Evolutionary conservation across 2,797 vertebrate species (phyloP).

Genomic region (Arrhamphus sclerolepis): DNA sequence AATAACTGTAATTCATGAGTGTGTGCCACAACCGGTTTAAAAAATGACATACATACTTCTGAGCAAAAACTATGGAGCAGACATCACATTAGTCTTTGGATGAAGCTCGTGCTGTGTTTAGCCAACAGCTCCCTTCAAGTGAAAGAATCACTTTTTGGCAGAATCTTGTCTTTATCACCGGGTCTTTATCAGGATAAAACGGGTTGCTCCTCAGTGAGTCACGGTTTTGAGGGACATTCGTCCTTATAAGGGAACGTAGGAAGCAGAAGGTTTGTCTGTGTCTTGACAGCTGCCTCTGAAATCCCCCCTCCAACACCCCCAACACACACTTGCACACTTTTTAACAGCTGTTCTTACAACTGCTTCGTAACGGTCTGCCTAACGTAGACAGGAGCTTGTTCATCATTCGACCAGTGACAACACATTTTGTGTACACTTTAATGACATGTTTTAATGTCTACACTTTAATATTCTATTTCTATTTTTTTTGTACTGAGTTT

Average conservation of each 20-base stretch:
- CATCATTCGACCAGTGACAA: constrained; percentile 27
- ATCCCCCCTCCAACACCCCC: constrained; percentile 4
- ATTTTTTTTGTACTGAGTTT: too few species aligned
- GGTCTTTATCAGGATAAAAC: constrained; percentile 64
- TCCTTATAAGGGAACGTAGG: constrained; percentile 78
- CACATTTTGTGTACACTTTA: too few species aligned
- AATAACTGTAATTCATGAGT: too few species aligned
- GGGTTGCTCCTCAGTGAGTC: constrained; percentile 60
- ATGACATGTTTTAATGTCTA: too few species aligned
- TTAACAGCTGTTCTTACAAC: constrained; percentile 78
- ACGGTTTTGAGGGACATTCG: constrained; percentile 64
- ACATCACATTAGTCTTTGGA: constrained; percentile 15
- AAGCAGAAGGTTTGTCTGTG: constrained; percentile 61
- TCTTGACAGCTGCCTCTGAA: constrained; percentile 74
- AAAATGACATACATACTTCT: not conserved
- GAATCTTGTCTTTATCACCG: constrained; percentile 48
- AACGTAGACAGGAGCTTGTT: constrained; percentile 54
- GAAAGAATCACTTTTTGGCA: constrained; percentile 53
- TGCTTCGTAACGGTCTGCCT: constrained; percentile 59
- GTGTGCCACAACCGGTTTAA: not conserved
- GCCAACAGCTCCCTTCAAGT: constrained; percentile 47
- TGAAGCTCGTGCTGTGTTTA: constrained; percentile 57
- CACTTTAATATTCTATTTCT: too few species aligned
- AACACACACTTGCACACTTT: constrained; percentile 41
- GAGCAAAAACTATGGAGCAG: constrained; percentile 8